A percentile compares a stretch with the other conserved stretches of the same genome.
Conservation (phyloP, 2,113 vertebrate species). For the Sapajus apella region DNA sequence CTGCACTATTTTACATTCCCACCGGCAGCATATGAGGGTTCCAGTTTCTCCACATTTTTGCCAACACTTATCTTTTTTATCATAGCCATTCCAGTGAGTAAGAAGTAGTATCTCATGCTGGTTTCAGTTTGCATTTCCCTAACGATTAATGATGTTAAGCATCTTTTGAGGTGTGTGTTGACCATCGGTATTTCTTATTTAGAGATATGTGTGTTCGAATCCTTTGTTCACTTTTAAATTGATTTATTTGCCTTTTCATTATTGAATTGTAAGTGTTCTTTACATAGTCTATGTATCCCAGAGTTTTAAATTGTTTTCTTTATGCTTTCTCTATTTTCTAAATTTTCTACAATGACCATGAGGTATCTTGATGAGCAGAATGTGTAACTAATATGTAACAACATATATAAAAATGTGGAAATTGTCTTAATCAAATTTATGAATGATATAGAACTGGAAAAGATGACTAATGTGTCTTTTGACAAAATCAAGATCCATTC, state of each 20-base stretch:
- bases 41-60: neutral
- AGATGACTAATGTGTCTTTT: neutral
- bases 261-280: neutral
- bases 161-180: neutral
- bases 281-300: neutral
- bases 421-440: neutral
- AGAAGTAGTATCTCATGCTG: neutral
- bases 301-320: neutral
- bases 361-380: neutral
- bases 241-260: neutral
- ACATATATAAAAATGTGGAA: neutral
- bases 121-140: neutral
- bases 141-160: neutral
- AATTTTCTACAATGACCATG: neutral
- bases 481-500: neutral
- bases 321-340: slow-evolving; percentile 16
- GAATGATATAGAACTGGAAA: neutral
- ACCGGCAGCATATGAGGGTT: neutral
- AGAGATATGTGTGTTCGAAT: neutral
- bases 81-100: neutral
- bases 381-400: neutral
- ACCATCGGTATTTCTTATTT: neutral
- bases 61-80: neutral
- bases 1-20: neutral
- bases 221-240: neutral